Evolutionary conservation across 2,797 vertebrate genomes (phyloP).

Genomic region (Glyptemys insculpta): DNA sequence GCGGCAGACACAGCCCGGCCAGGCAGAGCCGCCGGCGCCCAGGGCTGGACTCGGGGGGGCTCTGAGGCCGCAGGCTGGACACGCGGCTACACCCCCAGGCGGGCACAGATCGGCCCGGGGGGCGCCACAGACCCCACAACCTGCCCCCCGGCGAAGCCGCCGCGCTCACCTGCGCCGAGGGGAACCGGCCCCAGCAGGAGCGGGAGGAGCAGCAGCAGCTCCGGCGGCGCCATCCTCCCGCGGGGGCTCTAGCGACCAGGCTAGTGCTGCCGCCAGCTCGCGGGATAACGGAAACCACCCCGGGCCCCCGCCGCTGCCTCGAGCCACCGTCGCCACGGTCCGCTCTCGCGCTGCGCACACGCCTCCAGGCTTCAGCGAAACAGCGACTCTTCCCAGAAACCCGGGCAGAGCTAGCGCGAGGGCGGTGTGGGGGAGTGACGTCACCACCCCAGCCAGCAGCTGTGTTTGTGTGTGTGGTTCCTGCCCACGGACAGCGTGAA

Average conservation of each 20-base stretch:
- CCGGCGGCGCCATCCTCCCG: not conserved
- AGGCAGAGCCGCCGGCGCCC: not conserved
- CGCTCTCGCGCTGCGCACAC: not conserved
- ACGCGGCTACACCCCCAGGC: not conserved
- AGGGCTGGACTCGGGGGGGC: not conserved
- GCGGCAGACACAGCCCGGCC: not conserved
- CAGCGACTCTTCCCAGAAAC: not conserved
- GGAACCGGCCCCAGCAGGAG: not conserved
- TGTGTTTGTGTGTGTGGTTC: too few relatives aligned
- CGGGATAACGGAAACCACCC: not conserved
- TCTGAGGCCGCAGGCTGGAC: not conserved
- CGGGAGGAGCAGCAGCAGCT: not conserved
- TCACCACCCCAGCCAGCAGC: not conserved
- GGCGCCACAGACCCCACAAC: not conserved
- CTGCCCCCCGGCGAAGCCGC: not conserved
- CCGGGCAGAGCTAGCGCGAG: fast-evolving
- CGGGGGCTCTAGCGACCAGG: not conserved
- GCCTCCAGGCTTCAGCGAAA: not conserved
- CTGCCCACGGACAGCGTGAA: too few relatives aligned
- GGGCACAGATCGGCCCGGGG: not conserved
- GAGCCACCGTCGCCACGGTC: fast-evolving
- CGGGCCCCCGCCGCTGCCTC: not conserved
- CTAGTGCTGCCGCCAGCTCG: not conserved
- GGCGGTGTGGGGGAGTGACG: not conserved
- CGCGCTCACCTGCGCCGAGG: too few relatives aligned